Evolutionary conservation across 1,140 invertebrate genomes (phyloP).

Genomic region (Neoseiulus cucumeris): DNA sequence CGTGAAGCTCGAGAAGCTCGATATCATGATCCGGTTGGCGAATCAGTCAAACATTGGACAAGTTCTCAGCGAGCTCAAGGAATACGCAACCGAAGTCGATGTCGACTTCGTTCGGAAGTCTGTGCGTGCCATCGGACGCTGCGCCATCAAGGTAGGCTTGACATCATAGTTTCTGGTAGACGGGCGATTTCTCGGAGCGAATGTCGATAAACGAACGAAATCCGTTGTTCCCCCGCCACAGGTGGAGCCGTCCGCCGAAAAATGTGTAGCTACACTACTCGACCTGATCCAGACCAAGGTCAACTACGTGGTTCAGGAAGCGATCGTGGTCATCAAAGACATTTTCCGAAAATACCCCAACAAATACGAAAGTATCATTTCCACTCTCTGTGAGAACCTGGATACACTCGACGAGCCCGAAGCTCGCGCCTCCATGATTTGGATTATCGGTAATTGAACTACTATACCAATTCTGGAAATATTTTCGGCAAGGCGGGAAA

Average conservation of each 20-base stretch:
- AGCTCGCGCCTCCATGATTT: conserved; percentile 97
- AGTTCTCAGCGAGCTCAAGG: conserved; percentile 93
- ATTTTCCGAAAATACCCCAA: conserved; percentile 55
- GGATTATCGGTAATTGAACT: conserved; percentile 62
- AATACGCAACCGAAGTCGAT: conserved; percentile 98
- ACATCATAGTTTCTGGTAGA: no score
- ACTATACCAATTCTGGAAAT: neutral
- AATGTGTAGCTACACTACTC: conserved; percentile 92
- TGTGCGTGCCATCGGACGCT: conserved; percentile 90
- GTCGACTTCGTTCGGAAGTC: conserved; percentile 99
- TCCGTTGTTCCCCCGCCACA: neutral
- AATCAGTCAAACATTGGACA: conserved; percentile 96
- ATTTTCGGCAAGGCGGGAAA: no score
- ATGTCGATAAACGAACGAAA: no score
- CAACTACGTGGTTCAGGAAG: conserved; percentile 99
- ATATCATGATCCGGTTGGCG: conserved; percentile 97
- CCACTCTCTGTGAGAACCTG: conserved; percentile 93
- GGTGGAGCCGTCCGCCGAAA: conserved; percentile 92
- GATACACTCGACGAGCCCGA: conserved; percentile 98
- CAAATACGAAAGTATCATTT: conserved; percentile 99
- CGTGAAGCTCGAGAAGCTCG: conserved; percentile 95
- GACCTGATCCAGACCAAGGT: conserved; percentile 99
- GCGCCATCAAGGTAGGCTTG: conserved; percentile 63
- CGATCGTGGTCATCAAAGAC: conserved; percentile 93
- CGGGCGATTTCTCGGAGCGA: no score